Conservation (phyloP, 2,888 invertebrate genomes). For the Clusia tigrina region DNA sequence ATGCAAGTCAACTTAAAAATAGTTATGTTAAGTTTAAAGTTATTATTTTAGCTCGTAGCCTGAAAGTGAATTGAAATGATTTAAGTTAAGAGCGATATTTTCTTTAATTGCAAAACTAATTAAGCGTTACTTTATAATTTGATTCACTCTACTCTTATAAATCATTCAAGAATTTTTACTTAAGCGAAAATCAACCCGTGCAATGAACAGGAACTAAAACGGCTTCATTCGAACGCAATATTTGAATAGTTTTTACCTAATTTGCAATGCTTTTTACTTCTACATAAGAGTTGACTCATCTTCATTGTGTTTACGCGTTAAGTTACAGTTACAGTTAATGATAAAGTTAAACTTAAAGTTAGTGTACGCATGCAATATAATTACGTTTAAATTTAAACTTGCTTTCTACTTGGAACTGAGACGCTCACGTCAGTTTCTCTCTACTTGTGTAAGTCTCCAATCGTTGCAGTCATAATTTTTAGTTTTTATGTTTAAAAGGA, state of each 20-base stretch:
- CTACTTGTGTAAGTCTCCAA: slow-evolving; percentile 14
- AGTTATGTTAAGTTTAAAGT: not conserved
- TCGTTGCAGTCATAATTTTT: slow-evolving; percentile 39
- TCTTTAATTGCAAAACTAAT: too few relatives aligned
- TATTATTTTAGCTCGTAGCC: not conserved
- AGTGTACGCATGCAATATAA: not conserved
- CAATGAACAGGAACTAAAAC: slow-evolving; percentile 6
- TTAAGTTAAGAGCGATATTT: not conserved
- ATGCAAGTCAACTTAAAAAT: not conserved
- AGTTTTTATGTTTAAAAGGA: too few relatives aligned
- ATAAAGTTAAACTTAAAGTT: not conserved
- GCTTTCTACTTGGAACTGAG: slow-evolving; percentile 23
- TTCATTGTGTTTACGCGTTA: not conserved
- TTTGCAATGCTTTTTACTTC: not conserved
- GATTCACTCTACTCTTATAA: not conserved
- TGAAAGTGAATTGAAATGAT: not conserved
- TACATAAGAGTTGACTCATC: not conserved
- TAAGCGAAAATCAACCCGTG: slow-evolving; percentile 34
- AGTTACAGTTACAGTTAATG: not conserved
- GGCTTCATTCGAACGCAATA: not conserved
- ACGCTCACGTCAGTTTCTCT: slow-evolving; percentile 18
- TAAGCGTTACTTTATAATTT: not conserved
- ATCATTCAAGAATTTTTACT: slow-evolving; percentile 1
- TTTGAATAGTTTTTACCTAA: slow-evolving; percentile 37
- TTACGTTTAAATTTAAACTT: not conserved